Evolutionary conservation across 2,888 invertebrate genomes (phyloP).

Genomic region (Bombylius major): DNA sequence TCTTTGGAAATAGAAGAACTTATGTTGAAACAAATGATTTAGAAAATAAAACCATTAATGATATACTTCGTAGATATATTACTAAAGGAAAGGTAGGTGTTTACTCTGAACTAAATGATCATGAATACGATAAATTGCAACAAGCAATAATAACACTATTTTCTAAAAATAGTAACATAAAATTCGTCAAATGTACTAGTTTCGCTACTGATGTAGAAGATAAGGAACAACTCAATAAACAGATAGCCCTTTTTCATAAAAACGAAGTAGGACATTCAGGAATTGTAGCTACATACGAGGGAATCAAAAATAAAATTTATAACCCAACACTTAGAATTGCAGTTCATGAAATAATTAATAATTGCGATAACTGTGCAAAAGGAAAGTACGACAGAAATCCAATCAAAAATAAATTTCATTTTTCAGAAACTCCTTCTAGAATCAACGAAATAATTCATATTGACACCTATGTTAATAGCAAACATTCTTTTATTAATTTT

Average conservation of each 20-base stretch:
- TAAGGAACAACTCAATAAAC: not conserved
- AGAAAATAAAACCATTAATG: not conserved
- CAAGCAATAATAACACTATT: not conserved
- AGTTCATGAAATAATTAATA: not conserved
- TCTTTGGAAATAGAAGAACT: not conserved
- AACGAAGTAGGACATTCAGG: not conserved
- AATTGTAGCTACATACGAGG: not conserved
- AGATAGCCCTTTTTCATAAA: not conserved
- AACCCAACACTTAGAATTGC: not conserved
- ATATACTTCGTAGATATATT: not conserved
- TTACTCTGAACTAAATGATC: too few species aligned
- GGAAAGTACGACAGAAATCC: conserved; percentile 5
- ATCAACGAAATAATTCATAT: conserved; percentile 5
- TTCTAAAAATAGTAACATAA: not conserved
- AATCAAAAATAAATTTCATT: conserved; percentile 2
- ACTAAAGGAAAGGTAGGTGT: not conserved
- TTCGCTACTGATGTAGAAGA: not conserved
- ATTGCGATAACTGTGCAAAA: conserved; percentile 1
- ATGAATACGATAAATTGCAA: too few species aligned
- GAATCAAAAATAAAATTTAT: not conserved
- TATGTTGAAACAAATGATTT: not conserved
- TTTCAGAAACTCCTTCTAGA: conserved; percentile 1
- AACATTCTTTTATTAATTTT: conserved; percentile 6
- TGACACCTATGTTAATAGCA: not conserved
- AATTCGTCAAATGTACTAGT: not conserved